Evolutionary conservation across 2,888 invertebrate genomes (phyloP).

Genomic region (Penaeus monodon): DNA sequence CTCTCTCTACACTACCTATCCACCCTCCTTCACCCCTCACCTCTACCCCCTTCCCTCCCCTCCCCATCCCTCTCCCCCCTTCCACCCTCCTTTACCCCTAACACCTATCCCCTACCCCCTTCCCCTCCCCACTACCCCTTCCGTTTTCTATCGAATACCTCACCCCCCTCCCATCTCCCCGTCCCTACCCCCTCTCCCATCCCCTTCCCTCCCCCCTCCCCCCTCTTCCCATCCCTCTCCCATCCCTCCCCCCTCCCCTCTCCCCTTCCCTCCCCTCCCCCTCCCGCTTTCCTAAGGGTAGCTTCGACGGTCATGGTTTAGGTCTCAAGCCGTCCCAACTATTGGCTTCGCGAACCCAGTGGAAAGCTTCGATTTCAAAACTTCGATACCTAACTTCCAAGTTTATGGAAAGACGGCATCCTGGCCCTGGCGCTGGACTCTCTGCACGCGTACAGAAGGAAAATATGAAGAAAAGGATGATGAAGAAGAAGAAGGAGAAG

Average conservation of each 20-base stretch:
- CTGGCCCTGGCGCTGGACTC: background rate
- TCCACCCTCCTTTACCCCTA: background rate
- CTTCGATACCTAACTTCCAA: too few relatives aligned
- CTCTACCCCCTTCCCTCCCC: too few relatives aligned
- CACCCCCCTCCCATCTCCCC: background rate
- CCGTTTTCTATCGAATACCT: background rate
- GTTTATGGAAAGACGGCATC: background rate
- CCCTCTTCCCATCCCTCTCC: background rate
- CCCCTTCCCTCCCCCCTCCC: too few relatives aligned
- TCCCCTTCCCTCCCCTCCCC: constrained; percentile 15
- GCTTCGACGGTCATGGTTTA: background rate
- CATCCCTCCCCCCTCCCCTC: background rate
- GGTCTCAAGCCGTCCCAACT: background rate
- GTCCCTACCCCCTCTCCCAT: too few relatives aligned
- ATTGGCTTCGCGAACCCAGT: background rate
- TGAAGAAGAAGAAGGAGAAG: too few relatives aligned
- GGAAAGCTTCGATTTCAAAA: too few relatives aligned
- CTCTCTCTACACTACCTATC: too few relatives aligned
- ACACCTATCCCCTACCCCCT: background rate
- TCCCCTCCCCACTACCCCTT: background rate
- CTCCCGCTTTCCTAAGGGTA: constrained; percentile 30
- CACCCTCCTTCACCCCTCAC: too few relatives aligned
- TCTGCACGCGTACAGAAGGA: too few relatives aligned
- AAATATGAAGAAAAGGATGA: too few relatives aligned
- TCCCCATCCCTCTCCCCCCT: too few relatives aligned